Base-by-base conservation (phyloP, 2,113 vertebrate species). In the Psettodes erumei region DNA sequence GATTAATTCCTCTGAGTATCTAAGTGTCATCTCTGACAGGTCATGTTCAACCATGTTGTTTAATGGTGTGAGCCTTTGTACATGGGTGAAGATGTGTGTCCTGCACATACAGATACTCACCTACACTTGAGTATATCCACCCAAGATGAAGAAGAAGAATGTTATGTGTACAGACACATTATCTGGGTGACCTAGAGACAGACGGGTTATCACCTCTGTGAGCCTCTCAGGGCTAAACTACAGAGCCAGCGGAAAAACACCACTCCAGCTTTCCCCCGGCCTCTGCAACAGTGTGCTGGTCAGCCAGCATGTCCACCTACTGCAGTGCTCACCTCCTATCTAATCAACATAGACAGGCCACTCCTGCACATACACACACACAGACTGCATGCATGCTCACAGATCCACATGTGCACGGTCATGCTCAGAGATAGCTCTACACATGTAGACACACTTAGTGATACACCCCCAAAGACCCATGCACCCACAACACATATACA, bases 291-390 rank as follows among this genome's bases (percentile, higher is more conserved):
- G 60, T 77, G 67, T 75, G 69, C 76, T 90, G 86, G 89, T 79
- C 87, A 90, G 82, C 79, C 82, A 71, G 79, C 76, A 70, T 87
- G 88, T 89, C 87, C 84, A 55, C 85, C 85, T 45, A 72, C 82
- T 71, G 42, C 71, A 83, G 71, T 33, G 67, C 81, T 85, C 82
- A 82, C 75, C 76, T 87, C 81, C 64, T 93, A 94, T 94, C 93
- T 94, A 92, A 93, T 94, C 92, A 86, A 80, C 84, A 83, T 77
- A 60, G 86, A 84, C 89, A 85, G 89, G 89, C 85, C 81, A 83
- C 87, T 90, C 68, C 78, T 85, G 75, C 80, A 75, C 80, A 66
- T 23, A 75, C 79, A 71, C 76, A 74, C 61, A 79, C 75, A 66
- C 78, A 77, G 67, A 71, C 68, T 61, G 77, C 63, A 75, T 75